Base-by-base conservation (phyloP, 2,888 invertebrate species). In the Acanthacorydalis orientalis region DNA sequence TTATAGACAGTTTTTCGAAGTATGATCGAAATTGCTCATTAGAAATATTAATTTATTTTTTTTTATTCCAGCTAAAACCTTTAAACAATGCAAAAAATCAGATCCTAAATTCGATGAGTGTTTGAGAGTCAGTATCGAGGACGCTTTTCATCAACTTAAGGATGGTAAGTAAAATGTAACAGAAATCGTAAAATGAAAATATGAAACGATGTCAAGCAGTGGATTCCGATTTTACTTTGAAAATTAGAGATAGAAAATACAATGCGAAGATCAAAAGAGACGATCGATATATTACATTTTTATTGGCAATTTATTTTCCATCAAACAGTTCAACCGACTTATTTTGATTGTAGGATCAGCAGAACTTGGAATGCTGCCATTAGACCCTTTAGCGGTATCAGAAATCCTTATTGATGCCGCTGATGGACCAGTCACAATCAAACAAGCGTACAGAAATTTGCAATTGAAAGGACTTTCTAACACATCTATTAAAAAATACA, bases 361-460 rank as follows among this genome's bases (percentile, higher is more conserved):
- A 12, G 59, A 59, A 43, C 56, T 68, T 9, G 61, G 59, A 49
- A 55, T 68, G 42, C 48, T 57, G 7, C 60, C 64, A 1, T 43
- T 68, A 10, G 70, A 71, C 15, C 71, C 70, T 0, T 49, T 70
- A 11, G 53, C 57, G 11, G 60, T 70, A 12, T 60, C 64, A 2
- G 59, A 57, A 31, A 52, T 70, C 41, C 54, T 56, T 11, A 68
- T 70, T 35, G 68, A 67, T 14, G 77, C 78, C 33, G 67, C 68
- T 1, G 76, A 73, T 0, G 68, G 71, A 15, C 76, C 83, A 0
- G 80, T 83, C 9, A 70, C 70, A 55, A 69, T 83, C 44, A 67
- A 70, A 11, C 84, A 83, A 63, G 70, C 74, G 57, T 80, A 80
- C 60, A 72, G 68, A 55, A 75, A 82, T 59, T 70, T 82, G 50